These are phyloP conservation scores for Papilio protenor DNA, from an alignment of 2,888 invertebrate species.

Conservation along the genomic window DNA sequence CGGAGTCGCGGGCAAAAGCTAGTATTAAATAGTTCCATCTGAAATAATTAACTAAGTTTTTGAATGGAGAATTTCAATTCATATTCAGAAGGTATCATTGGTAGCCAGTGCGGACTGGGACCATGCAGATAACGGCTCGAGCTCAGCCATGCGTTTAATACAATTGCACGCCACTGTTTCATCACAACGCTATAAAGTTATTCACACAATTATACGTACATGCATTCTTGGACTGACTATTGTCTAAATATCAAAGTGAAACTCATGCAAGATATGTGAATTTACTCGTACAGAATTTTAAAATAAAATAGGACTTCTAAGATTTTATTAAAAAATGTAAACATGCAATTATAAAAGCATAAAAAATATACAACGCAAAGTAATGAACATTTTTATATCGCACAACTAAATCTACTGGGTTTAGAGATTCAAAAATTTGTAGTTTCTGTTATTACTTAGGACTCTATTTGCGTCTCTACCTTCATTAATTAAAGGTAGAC, in stretches of 20 bases:
- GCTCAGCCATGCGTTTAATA: slow-evolving; percentile 30
- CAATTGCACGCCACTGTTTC: slow-evolving; percentile 28
- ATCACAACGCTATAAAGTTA: slow-evolving; percentile 20
- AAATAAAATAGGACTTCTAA: too few species aligned
- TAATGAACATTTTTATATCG: too few species aligned
- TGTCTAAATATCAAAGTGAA: not conserved
- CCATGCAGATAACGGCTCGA: slow-evolving; percentile 11
- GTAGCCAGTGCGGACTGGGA: slow-evolving; percentile 28
- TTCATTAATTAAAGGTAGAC: too few species aligned
- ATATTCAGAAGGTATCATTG: slow-evolving; percentile 16
- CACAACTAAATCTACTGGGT: too few species aligned
- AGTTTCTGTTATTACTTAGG: too few species aligned
- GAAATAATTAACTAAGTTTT: not conserved
- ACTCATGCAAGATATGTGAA: not conserved
- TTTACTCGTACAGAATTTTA: not conserved
- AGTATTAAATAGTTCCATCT: not conserved
- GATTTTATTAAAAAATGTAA: too few species aligned
- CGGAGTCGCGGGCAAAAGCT: too few species aligned
- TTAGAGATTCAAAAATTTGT: too few species aligned
- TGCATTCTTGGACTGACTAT: slow-evolving; percentile 10
- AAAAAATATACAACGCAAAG: too few species aligned
- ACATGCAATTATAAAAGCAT: too few species aligned
- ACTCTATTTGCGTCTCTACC: too few species aligned
- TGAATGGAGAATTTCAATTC: slow-evolving; percentile 5
- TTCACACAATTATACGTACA: not conserved